These are phyloP conservation scores for Pristionchus pacificus DNA, from an alignment of 1,140 invertebrate species.

Conservation along the genomic window DNA sequence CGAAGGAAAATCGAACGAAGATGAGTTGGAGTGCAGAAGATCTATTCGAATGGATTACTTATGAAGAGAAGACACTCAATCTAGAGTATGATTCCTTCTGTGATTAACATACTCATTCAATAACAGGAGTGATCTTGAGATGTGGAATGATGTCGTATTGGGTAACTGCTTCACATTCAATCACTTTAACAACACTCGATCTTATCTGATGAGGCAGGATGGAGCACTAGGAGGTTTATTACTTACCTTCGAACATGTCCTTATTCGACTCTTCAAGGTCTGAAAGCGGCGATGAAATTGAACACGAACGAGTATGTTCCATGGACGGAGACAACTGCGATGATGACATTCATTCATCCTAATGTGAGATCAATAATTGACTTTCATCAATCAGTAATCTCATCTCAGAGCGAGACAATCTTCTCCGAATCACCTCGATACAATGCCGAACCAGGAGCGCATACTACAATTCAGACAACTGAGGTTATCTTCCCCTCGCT, in stretches of 20 bases:
- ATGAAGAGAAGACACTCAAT: constrained; percentile 30
- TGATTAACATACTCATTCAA: not conserved
- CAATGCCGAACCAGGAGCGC: constrained; percentile 15
- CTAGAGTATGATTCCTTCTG: constrained; percentile 2
- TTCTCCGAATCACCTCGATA: constrained; percentile 31
- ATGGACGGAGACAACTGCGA: constrained; percentile 34
- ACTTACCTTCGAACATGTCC: not conserved
- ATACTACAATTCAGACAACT: not conserved
- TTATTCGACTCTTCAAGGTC: constrained; percentile 22
- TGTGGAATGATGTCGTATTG: constrained; percentile 37
- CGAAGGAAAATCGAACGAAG: constrained; percentile 72
- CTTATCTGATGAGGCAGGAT: not conserved
- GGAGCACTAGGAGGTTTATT: constrained; percentile 3
- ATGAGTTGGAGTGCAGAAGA: constrained; percentile 67
- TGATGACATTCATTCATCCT: constrained; percentile 2
- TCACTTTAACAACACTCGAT: constrained; percentile 11
- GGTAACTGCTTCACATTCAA: constrained; percentile 42
- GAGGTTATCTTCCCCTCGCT: not conserved
- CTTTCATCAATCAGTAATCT: not conserved
- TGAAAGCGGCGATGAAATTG: constrained; percentile 27
- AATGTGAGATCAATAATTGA: not conserved
- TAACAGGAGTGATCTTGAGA: constrained; percentile 14
- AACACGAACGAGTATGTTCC: constrained; percentile 31
- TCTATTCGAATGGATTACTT: constrained; percentile 30
- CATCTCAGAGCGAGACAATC: not conserved